Percentiles rank a stretch among this genome's conserved stretches.
Conservation (phyloP, 2,113 vertebrate species). For the Cyphomyrus plagiostoma region DNA sequence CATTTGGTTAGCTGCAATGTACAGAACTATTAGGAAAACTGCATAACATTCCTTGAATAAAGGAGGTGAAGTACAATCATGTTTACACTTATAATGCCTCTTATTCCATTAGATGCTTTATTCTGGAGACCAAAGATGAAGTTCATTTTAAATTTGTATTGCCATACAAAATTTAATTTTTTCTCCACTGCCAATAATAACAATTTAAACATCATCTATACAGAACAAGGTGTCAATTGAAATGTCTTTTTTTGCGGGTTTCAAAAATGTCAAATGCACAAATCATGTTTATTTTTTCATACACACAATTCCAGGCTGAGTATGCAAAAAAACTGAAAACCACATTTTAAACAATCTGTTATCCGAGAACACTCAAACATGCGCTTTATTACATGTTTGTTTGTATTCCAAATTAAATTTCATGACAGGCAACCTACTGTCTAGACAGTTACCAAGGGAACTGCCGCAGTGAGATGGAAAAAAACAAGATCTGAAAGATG, state of each 20-base stretch:
- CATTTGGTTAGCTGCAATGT: constrained; percentile 16
- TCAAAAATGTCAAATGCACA: constrained; percentile 16
- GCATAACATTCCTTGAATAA: constrained; percentile 8
- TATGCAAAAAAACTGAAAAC: constrained; percentile 1
- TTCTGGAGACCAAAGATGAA: neutral
- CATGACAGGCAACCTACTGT: neutral
- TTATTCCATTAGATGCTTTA: constrained; percentile 3
- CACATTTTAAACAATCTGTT: constrained; percentile 6
- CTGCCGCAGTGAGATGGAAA: neutral
- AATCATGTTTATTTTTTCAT: constrained; percentile 6
- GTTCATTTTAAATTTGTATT: neutral
- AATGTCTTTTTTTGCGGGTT: neutral
- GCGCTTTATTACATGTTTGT: neutral
- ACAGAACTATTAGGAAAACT: constrained; percentile 11
- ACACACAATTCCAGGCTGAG: neutral
- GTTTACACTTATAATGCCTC: neutral
- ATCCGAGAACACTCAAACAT: neutral
- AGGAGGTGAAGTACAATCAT: constrained; percentile 15
- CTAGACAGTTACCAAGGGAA: neutral
- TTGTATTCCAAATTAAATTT: neutral
- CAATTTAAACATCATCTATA: constrained; percentile 21
- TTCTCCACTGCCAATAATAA: constrained; percentile 47
- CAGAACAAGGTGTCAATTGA: neutral
- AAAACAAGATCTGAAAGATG: neutral
- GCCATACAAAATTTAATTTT: constrained; percentile 10